Evolutionary conservation across 1,140 invertebrate species (phyloP).

Genomic region (Lerema accius): DNA sequence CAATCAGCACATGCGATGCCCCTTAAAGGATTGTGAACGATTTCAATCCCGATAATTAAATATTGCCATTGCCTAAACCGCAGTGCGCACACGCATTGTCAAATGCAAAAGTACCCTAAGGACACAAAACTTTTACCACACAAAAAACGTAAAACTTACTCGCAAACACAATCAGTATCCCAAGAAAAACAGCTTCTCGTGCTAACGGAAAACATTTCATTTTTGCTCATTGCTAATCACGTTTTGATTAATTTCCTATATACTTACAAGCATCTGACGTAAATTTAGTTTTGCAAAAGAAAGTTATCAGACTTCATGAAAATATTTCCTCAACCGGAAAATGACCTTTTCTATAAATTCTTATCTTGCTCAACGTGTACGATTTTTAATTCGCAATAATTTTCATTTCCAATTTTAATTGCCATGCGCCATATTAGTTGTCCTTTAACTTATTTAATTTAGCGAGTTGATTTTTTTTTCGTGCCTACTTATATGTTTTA

Average conservation of each 20-base stretch:
- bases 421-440: too few relatives aligned
- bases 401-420: conserved; percentile 35
- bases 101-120: too few relatives aligned
- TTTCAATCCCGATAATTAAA: too few relatives aligned
- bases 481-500: too few relatives aligned
- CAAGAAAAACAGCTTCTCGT: conserved; percentile 3
- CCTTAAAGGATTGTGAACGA: too few relatives aligned
- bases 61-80: too few relatives aligned
- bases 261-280: background rate
- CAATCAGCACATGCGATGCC: too few relatives aligned
- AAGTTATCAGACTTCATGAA: conserved; percentile 31
- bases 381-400: conserved; percentile 37
- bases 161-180: conserved; percentile 1
- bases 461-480: too few relatives aligned
- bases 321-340: conserved; percentile 41
- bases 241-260: conserved; percentile 9
- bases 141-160: conserved; percentile 6
- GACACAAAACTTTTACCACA: background rate
- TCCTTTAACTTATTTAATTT: too few relatives aligned
- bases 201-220: conserved; percentile 15
- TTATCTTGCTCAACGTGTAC: conserved; percentile 11
- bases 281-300: background rate
- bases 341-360: conserved; percentile 18
- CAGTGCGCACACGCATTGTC: too few relatives aligned
- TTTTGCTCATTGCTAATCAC: conserved; percentile 24